These are phyloP conservation scores for Tenodera sinensis DNA, from an alignment of 2,888 invertebrate species.

Conservation along the genomic window DNA sequence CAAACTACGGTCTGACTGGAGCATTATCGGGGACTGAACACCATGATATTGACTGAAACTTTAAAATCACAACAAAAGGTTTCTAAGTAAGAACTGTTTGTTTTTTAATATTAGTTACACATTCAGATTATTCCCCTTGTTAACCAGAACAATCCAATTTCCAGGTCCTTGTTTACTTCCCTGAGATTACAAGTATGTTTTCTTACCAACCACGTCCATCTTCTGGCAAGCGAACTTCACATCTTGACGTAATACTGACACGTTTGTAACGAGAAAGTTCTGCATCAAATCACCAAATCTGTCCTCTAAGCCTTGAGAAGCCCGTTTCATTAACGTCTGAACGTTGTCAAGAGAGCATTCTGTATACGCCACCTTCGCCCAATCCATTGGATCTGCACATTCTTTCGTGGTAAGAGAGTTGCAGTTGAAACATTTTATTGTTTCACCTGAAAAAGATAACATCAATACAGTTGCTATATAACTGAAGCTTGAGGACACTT, in stretches of 20 bases:
- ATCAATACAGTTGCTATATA: not conserved
- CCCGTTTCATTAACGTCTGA: not conserved
- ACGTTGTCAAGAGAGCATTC: not conserved
- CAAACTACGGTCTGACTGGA: too few species aligned
- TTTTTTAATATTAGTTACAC: too few species aligned
- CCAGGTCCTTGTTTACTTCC: too few species aligned
- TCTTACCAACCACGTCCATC: not conserved
- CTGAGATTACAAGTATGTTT: not conserved
- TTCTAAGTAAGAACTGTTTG: too few species aligned
- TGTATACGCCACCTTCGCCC: not conserved
- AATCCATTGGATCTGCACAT: not conserved
- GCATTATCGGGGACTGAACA: too few species aligned
- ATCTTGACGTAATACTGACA: not conserved
- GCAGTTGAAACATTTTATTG: not conserved
- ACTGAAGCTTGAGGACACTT: not conserved
- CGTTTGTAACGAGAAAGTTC: not conserved
- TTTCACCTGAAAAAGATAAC: not conserved
- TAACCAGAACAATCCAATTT: too few species aligned
- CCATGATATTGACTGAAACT: too few species aligned
- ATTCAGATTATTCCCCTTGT: too few species aligned
- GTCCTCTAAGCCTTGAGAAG: not conserved
- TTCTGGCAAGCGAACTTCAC: not conserved
- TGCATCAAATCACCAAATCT: not conserved
- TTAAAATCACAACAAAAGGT: too few species aligned
- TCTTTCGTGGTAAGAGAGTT: not conserved